phyloP scores from a whole-genome alignment of 1,140 invertebrate genomes.

The Panagrolaimus sp. region DNA sequence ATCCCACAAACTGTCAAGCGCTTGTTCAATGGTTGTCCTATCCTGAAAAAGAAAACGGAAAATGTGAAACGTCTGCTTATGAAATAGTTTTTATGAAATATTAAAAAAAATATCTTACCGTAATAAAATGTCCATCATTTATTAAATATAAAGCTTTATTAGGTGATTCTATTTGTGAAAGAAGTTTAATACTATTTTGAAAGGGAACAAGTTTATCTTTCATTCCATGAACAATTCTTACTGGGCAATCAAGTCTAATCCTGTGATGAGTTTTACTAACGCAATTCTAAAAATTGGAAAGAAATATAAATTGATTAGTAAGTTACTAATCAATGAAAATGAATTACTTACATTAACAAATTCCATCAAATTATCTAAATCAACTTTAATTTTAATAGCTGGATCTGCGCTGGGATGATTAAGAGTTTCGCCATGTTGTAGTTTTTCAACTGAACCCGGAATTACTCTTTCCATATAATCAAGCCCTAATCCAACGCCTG shows the following conservation, averaged over 20 bases:
- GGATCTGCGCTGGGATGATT: slow-evolving; percentile 23
- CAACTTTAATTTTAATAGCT: slow-evolving; percentile 19
- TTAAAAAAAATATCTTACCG: not conserved
- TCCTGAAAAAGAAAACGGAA: slow-evolving; percentile 6
- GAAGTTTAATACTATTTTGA: slow-evolving; percentile 16
- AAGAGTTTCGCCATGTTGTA: not conserved
- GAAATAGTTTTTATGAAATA: not conserved
- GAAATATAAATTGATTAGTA: not conserved
- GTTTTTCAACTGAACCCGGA: slow-evolving; percentile 16
- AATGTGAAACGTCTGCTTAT: not conserved
- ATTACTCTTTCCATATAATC: slow-evolving; percentile 27
- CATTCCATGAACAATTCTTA: slow-evolving; percentile 31
- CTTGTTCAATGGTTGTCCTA: slow-evolving; percentile 10
- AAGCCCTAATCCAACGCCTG: slow-evolving; percentile 24
- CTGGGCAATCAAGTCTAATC: slow-evolving; percentile 17
- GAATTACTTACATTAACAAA: slow-evolving; percentile 21
- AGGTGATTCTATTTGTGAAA: slow-evolving; percentile 1
- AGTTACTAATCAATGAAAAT: slow-evolving; percentile 1
- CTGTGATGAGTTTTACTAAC: not conserved
- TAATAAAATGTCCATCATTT: slow-evolving; percentile 21
- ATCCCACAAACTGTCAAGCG: slow-evolving; percentile 14
- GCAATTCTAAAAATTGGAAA: slow-evolving; percentile 24
- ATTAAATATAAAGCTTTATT: slow-evolving; percentile 14
- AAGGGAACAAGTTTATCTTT: slow-evolving; percentile 25
- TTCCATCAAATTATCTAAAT: slow-evolving; percentile 22